Conservation (phyloP, 2,113 vertebrate genomes). For the Redunca redunca region DNA sequence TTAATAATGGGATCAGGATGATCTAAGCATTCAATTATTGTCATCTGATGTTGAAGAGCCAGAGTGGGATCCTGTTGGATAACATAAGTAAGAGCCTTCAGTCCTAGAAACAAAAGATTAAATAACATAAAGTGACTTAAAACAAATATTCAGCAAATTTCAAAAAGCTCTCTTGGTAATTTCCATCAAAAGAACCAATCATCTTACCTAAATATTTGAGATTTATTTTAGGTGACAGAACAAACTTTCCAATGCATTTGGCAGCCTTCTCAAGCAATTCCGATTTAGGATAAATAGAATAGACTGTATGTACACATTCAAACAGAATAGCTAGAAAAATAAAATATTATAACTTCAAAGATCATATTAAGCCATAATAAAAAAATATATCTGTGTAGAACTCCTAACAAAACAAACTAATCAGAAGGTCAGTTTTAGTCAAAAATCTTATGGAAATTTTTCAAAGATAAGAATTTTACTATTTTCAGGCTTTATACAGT, state of each 20-base stretch:
- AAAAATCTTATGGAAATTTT: conserved; percentile 40
- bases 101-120: conserved; percentile 80
- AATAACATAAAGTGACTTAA: background rate
- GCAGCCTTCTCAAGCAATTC: conserved; percentile 96
- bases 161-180: conserved; percentile 27
- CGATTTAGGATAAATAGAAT: conserved; percentile 93
- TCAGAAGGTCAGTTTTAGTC: conserved; percentile 3
- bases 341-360: conserved; percentile 22
- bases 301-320: conserved; percentile 96
- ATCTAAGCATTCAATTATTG: conserved; percentile 97
- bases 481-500: background rate
- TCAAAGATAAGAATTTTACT: background rate
- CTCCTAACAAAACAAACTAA: conserved; percentile 41
- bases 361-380: conserved; percentile 18
- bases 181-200: background rate
- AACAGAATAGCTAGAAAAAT: conserved; percentile 91
- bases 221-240: conserved; percentile 96
- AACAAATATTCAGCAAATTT: background rate
- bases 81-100: conserved; percentile 96
- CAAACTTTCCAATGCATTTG: conserved; percentile 97
- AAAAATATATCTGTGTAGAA: conserved; percentile 2
- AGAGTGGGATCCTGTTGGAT: conserved; percentile 95
- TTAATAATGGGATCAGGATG: conserved; percentile 96
- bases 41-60: conserved; percentile 97
- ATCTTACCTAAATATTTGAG: conserved; percentile 96